Conservation (phyloP, 2,888 invertebrate genomes). For the Adelphocoris suturalis region DNA sequence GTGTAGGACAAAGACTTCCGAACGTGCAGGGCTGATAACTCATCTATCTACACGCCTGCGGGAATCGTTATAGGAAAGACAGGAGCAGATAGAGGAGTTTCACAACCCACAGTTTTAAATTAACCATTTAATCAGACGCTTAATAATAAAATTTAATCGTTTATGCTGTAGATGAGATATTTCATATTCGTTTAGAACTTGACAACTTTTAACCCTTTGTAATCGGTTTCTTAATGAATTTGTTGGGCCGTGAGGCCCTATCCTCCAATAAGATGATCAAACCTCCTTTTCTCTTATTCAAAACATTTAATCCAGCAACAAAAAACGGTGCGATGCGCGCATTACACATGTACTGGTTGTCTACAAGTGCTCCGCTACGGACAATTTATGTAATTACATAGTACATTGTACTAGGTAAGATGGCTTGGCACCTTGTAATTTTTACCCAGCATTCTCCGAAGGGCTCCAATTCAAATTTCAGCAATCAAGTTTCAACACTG, state of each 20-base stretch:
- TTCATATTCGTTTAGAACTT: background rate
- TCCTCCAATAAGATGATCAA: background rate
- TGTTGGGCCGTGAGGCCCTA: background rate
- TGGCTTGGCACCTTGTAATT: too few relatives aligned
- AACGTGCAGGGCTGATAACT: background rate
- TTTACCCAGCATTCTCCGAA: too few relatives aligned
- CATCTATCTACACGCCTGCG: constrained; percentile 19
- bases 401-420: too few relatives aligned
- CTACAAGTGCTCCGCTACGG: too few relatives aligned
- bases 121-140: background rate
- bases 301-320: too few relatives aligned
- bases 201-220: background rate
- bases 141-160: constrained; percentile 21
- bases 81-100: constrained; percentile 3
- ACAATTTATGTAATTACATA: too few relatives aligned
- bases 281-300: too few relatives aligned
- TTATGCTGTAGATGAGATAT: background rate
- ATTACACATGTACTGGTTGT: too few relatives aligned
- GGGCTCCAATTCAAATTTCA: too few relatives aligned
- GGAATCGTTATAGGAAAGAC: constrained; percentile 16
- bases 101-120: background rate
- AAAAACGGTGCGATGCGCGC: too few relatives aligned
- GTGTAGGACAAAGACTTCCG: constrained; percentile 14
- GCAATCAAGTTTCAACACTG: too few relatives aligned
- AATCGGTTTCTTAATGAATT: background rate